phyloP scores from a whole-genome alignment of 1,140 invertebrate genomes.

The Laupala kohalensis region DNA sequence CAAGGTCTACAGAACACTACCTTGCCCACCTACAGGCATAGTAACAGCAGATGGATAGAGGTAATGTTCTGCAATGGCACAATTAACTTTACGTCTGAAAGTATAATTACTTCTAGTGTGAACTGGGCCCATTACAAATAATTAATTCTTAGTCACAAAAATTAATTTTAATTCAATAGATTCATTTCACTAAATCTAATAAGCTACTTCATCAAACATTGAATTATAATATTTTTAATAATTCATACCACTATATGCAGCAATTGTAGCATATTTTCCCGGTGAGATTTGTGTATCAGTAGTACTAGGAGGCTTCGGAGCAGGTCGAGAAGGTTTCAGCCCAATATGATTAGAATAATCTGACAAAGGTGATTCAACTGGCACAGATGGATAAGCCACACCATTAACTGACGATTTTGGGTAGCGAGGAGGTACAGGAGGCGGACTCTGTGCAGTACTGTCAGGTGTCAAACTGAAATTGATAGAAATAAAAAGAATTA shows the following conservation, averaged over 20 bases:
- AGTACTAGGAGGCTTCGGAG: constrained; percentile 2
- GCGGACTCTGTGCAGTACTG: not conserved
- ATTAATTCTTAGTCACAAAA: no score
- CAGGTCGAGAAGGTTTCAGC: constrained; percentile 7
- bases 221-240: not conserved
- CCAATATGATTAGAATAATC: not conserved
- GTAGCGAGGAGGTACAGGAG: not conserved
- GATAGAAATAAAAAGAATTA: not conserved
- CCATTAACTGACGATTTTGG: not conserved
- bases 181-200: no score
- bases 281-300: not conserved
- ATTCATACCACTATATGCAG: constrained; percentile 5
- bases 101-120: no score
- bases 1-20: no score
- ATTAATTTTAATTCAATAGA: no score
- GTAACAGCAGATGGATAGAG: no score
- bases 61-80: no score
- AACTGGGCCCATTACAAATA: no score
- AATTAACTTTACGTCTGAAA: no score
- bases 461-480: not conserved
- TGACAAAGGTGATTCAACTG: constrained; percentile 1
- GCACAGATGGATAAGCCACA: not conserved
- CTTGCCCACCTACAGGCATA: no score
- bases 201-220: no score
- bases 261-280: constrained; percentile 5